These are phyloP conservation scores for Antedon mediterranea DNA, from an alignment of 53 echinoderm and acorn worm genomes.

Conservation along the genomic window DNA sequence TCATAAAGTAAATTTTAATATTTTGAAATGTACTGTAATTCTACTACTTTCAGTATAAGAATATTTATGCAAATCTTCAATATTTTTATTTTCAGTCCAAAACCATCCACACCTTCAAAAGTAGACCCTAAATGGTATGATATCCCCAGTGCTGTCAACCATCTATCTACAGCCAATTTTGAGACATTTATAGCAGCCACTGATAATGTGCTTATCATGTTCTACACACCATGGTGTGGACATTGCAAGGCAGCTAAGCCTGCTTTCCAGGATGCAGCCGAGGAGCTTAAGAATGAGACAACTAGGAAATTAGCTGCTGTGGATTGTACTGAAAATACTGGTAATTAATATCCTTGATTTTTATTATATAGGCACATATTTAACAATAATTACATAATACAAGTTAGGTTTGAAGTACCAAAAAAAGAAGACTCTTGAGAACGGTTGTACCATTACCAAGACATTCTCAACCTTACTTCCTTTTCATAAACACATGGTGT, in stretches of 20 bases:
- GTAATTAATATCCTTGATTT: slow-evolving; percentile 21
- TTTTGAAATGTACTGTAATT: too few species aligned
- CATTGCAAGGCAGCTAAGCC: slow-evolving; percentile 90
- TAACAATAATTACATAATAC: not conserved
- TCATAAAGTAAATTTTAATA: too few species aligned
- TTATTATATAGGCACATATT: not conserved
- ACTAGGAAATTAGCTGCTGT: slow-evolving; percentile 54
- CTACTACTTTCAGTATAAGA: not conserved
- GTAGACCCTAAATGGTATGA: slow-evolving; percentile 77
- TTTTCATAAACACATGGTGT: not conserved
- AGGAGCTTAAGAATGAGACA: slow-evolving; percentile 29
- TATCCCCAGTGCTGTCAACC: slow-evolving; percentile 55
- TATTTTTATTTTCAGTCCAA: slow-evolving; percentile 8
- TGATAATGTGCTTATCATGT: slow-evolving; percentile 66
- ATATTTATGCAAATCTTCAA: not conserved
- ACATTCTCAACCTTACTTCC: not conserved
- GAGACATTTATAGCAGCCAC: slow-evolving; percentile 34
- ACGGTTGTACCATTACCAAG: too few species aligned
- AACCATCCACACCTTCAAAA: slow-evolving; percentile 31
- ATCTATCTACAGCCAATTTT: slow-evolving; percentile 53
- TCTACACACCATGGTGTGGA: slow-evolving; percentile 95
- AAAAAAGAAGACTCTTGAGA: too few species aligned
- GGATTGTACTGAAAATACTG: slow-evolving; percentile 72
- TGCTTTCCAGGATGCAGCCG: slow-evolving; percentile 50
- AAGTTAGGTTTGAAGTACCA: too few species aligned